Conservation (phyloP, 2,113 vertebrate genomes). For the Paraplagusia blochii region DNA sequence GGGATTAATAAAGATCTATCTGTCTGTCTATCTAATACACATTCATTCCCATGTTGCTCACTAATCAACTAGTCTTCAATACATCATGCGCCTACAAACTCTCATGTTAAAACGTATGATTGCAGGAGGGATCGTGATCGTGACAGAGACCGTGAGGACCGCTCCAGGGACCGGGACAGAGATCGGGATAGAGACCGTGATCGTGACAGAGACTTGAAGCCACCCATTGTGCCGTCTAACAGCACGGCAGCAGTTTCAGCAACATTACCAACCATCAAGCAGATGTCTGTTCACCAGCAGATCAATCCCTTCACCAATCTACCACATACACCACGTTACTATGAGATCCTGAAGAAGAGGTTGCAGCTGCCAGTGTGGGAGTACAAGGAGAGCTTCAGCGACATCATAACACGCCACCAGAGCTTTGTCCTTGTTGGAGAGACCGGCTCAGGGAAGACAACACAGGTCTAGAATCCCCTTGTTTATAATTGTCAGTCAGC, state of each 20-base stretch:
- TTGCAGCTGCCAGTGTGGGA: conserved; percentile 97
- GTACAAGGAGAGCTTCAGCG: conserved; percentile 94
- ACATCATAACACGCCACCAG: conserved; percentile 92
- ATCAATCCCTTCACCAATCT: conserved; percentile 97
- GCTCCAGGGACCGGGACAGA: conserved; percentile 80
- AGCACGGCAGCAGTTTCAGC: conserved; percentile 53
- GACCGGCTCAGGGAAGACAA: conserved; percentile 97
- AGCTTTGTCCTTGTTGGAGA: conserved; percentile 97
- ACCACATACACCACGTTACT: conserved; percentile 94
- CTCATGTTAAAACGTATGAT: not conserved
- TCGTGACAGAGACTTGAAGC: conserved; percentile 84
- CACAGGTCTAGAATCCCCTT: conserved; percentile 80
- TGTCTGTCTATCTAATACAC: too few relatives aligned
- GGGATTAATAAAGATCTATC: too few relatives aligned
- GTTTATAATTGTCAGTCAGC: not conserved
- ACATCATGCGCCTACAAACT: too few relatives aligned
- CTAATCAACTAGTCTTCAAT: too few relatives aligned
- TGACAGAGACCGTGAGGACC: conserved; percentile 87
- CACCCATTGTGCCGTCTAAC: conserved; percentile 73
- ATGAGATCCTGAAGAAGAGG: conserved; percentile 96
- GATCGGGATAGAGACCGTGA: conserved; percentile 85
- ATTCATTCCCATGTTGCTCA: too few relatives aligned
- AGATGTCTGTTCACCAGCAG: conserved; percentile 87
- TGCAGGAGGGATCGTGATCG: conserved; percentile 90
- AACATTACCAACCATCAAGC: conserved; percentile 79